Evolutionary conservation across 2,888 invertebrate species (phyloP).

Genomic region (Cerceris ruficornis): DNA sequence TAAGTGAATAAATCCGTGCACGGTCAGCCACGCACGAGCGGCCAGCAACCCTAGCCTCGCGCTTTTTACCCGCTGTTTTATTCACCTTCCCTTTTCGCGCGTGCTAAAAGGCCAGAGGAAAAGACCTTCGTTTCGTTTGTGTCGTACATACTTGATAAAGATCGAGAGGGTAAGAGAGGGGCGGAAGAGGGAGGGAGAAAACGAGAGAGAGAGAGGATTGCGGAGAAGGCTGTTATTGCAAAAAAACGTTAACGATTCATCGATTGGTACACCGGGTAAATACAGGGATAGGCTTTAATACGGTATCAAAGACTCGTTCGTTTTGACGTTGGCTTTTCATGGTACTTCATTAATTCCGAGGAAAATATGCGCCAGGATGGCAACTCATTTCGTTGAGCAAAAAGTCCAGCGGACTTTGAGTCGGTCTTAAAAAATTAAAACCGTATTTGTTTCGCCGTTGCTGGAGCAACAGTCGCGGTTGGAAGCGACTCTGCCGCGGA

Average conservation of each 20-base stretch:
- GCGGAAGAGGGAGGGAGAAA: too few species aligned
- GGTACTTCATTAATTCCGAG: background rate
- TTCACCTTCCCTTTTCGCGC: conserved; percentile 12
- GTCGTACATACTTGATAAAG: conserved; percentile 16
- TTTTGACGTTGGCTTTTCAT: too few species aligned
- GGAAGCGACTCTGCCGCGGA: background rate
- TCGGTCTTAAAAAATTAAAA: background rate
- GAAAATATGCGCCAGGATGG: background rate
- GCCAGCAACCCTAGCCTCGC: conserved; percentile 27
- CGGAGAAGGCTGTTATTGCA: conserved; percentile 7
- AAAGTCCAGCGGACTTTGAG: background rate
- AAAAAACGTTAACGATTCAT: conserved; percentile 5
- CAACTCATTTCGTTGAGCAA: background rate
- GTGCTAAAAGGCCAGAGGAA: conserved; percentile 31
- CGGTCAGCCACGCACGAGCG: conserved; percentile 44
- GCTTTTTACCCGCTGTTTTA: conserved; percentile 38
- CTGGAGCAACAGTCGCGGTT: background rate
- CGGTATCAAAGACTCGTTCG: too few species aligned
- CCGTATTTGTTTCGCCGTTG: background rate
- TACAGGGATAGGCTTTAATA: background rate
- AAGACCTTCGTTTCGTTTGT: conserved; percentile 12
- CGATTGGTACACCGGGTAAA: background rate
- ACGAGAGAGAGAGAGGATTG: too few species aligned
- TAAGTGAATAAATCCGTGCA: conserved; percentile 54
- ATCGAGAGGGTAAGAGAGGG: background rate